Base-by-base conservation (phyloP, 2,888 invertebrate genomes). In the Phyllotreta striolata region DNA sequence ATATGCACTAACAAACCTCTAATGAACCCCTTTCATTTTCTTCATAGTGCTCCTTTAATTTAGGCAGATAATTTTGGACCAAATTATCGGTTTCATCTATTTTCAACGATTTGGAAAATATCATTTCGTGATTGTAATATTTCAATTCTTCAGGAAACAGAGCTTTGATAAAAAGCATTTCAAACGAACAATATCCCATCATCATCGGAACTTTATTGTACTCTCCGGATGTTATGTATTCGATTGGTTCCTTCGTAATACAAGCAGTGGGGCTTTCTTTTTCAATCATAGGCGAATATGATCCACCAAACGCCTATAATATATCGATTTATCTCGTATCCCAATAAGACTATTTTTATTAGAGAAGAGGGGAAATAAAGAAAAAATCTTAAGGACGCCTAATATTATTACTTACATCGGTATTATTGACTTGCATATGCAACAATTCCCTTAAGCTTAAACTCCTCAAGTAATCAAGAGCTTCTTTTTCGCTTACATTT, bases 141-240 rank as follows among this genome's bases (percentile, higher is more conserved):
- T 47, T 9, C 6, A 47, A 14, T 47, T 9, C 7, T 47, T 47
- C 44, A 44, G 44, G 10, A 47, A 8, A 14, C 9, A 47, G 9
- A 14, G 14, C 14, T 10, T 47, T 47, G 4, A 54, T 5, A 77
- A 64, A 35, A 79, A 54, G 39, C 8, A 10, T 79, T 72, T 81
- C 81, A 59, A 69, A 70, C 7, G 71, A 66, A 12, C 69, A 77
- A 55, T 74, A 79, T 5, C 80, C 80, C 40, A 78, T 72, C 9
- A 81, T 73, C 13, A 80, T 63, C 0, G 81, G 81, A 1, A 81
- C 77, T 57, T 78, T 72, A 52, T 73, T 76, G 64, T 76, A 79
- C 24, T 73, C 70, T 34, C 78, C 78, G 3, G 75, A 73, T 12
- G 78, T 71, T 6, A 77, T 68, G 54, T 47, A 47, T 57, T 77